These are phyloP conservation scores for Sternarchorhynchus goeldii DNA, from an alignment of 2,797 vertebrate species.

Conservation along the genomic window DNA sequence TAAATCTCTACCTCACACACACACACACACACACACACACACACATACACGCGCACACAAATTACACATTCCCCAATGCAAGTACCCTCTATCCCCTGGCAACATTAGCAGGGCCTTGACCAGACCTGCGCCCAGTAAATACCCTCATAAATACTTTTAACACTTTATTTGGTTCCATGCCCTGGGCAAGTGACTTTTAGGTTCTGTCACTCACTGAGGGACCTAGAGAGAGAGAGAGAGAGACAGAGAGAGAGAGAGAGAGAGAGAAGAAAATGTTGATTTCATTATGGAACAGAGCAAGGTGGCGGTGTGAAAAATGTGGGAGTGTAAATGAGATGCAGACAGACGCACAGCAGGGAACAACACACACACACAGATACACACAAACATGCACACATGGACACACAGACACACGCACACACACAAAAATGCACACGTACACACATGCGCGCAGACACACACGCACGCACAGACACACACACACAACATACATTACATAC, in stretches of 20 bases:
- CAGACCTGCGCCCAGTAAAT: slow-evolving; percentile 71
- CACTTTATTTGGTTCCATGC: slow-evolving; percentile 77
- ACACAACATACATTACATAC: neutral
- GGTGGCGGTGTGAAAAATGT: slow-evolving; percentile 70
- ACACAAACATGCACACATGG: slow-evolving; percentile 3
- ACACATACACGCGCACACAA: slow-evolving; percentile 24
- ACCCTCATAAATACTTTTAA: slow-evolving; percentile 77
- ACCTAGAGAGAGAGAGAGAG: slow-evolving; percentile 45
- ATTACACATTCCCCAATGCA: slow-evolving; percentile 37
- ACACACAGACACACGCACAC: neutral
- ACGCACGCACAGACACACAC: too few species aligned
- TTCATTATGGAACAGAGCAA: slow-evolving; percentile 69
- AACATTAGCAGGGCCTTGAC: slow-evolving; percentile 66
- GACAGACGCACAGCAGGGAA: slow-evolving; percentile 69
- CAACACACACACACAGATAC: slow-evolving; percentile 23
- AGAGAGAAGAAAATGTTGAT: slow-evolving; percentile 66
- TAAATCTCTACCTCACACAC: slow-evolving; percentile 45
- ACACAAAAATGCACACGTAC: too few species aligned
- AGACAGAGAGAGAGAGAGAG: slow-evolving; percentile 36
- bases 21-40: neutral
- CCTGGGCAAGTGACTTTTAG: slow-evolving; percentile 67
- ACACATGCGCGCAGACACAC: too few species aligned
- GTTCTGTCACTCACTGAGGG: slow-evolving; percentile 64
- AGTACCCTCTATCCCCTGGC: slow-evolving; percentile 61
- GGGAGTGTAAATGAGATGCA: slow-evolving; percentile 77